These are phyloP conservation scores for Gymnocypris eckloni DNA, from an alignment of 2,797 vertebrate species.

Conservation along the genomic window DNA sequence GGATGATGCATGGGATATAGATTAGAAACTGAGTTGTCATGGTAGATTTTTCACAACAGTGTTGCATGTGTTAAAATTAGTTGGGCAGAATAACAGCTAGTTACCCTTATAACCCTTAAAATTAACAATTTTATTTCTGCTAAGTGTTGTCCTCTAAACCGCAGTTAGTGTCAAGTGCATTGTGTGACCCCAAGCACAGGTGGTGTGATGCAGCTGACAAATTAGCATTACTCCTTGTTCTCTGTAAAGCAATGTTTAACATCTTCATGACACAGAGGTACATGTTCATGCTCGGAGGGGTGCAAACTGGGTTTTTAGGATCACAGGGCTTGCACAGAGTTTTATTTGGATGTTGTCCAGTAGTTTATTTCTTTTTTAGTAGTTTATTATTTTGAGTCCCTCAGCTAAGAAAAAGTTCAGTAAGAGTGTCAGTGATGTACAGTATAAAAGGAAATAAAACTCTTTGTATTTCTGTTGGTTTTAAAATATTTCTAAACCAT, in stretches of 20 bases:
- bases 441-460: background rate
- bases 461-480: background rate
- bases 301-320: slow-evolving; percentile 6
- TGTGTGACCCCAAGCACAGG: slow-evolving; percentile 31
- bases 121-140: background rate
- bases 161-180: slow-evolving; percentile 23
- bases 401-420: slow-evolving; percentile 68
- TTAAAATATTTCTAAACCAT: background rate
- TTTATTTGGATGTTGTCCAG: slow-evolving; percentile 67
- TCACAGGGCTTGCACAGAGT: slow-evolving; percentile 46
- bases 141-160: slow-evolving; percentile 14
- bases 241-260: slow-evolving; percentile 19
- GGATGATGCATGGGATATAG: slow-evolving; percentile 20
- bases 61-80: background rate
- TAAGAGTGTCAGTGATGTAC: slow-evolving; percentile 50
- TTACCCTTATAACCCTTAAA: slow-evolving; percentile 3
- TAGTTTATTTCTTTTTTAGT: slow-evolving; percentile 9
- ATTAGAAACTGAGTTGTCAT: slow-evolving; percentile 27
- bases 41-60: slow-evolving; percentile 30
- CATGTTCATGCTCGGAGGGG: slow-evolving; percentile 6
- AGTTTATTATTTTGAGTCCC: background rate
- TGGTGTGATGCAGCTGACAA: slow-evolving; percentile 13
- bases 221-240: slow-evolving; percentile 26
- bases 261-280: slow-evolving; percentile 7
- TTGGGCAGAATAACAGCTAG: background rate